Base-by-base conservation (phyloP, 2,888 invertebrate species). In the Calameuta idolon region DNA sequence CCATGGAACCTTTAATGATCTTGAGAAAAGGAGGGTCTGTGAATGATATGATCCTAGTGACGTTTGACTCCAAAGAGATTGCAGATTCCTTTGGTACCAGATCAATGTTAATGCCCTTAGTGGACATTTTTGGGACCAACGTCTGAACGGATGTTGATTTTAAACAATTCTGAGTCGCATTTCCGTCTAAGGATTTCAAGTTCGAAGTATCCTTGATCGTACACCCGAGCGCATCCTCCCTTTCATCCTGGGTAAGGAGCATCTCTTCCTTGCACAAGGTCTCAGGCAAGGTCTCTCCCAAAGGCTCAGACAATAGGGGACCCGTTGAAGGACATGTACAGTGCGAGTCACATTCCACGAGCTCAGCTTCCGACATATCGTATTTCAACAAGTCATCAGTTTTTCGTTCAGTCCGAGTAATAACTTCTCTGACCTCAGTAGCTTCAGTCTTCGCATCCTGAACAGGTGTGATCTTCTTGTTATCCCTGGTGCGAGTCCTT, bases 311-410 rank as follows among this genome's bases (percentile, higher is more conserved):
- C 31, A 71, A 71, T 15, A 23, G 5, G 3, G 11, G 34, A 71
- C 30, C 71, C 23, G 9, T 71, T 15, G 33, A 71, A 31, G 34
- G 40, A 31, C 79, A 76, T 1, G 76, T 75, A 79, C 74, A 78
- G 15, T 76, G 69, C 5, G 76, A 80, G 33, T 81, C 81, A 73
- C 74, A 77, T 9, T 79, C 76, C 69, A 83, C 79, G 1, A 76
- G 12, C 4, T 79, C 75, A 34, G 79, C 75, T 3, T 40, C 74
- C n/a, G 4, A 55, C 23, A 55, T 23, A 55, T 55, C 9, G 55
- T 55, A 23, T 55, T 55, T 55, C 55, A 55, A 55, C 55, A 23
- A 55, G 9, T 55, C 9, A 55, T 55, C 55, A 55, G 55, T 55
- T 55, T 55, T 23, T 23, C 9, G 9, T 55, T 23, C 55, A 2